phyloP scores from a whole-genome alignment of 2,113 vertebrate genomes.

The Turnix velox region DNA sequence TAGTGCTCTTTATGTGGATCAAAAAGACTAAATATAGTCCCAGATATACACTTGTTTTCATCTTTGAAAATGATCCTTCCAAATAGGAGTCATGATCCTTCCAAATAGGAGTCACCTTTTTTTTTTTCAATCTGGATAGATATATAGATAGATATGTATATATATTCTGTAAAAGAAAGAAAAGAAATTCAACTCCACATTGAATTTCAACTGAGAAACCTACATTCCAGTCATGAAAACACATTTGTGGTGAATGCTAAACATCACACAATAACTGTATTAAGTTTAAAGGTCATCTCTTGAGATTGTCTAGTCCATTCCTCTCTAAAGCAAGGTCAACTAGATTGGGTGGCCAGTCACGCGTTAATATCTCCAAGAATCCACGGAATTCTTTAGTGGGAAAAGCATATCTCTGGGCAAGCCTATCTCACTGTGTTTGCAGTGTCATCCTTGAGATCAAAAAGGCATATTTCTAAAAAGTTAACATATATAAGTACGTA shows the following conservation, averaged over 20 bases:
- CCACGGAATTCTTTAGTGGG: not conserved
- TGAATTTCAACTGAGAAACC: not conserved
- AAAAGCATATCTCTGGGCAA: not conserved
- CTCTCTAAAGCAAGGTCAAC: not conserved
- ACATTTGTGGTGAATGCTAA: not conserved
- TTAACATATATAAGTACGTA: not conserved
- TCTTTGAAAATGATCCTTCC: not conserved
- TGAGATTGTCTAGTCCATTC: not conserved
- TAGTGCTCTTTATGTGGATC: not conserved
- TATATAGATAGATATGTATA: not conserved
- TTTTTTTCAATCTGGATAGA: not conserved
- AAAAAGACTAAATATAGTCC: not conserved
- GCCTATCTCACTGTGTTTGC: not conserved
- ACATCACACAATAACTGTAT: not conserved
- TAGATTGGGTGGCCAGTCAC: not conserved
- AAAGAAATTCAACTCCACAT: not conserved
- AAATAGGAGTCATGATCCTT: not conserved
- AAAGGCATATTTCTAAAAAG: not conserved
- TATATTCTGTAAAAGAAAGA: not conserved
- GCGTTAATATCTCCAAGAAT: not conserved
- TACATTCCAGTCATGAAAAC: not conserved
- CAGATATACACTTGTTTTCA: not conserved
- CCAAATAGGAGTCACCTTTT: not conserved
- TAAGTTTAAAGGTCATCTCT: not conserved
- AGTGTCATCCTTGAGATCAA: not conserved